Evolutionary conservation across 2,797 vertebrate species (phyloP).

Genomic region (Synanceia verrucosa): DNA sequence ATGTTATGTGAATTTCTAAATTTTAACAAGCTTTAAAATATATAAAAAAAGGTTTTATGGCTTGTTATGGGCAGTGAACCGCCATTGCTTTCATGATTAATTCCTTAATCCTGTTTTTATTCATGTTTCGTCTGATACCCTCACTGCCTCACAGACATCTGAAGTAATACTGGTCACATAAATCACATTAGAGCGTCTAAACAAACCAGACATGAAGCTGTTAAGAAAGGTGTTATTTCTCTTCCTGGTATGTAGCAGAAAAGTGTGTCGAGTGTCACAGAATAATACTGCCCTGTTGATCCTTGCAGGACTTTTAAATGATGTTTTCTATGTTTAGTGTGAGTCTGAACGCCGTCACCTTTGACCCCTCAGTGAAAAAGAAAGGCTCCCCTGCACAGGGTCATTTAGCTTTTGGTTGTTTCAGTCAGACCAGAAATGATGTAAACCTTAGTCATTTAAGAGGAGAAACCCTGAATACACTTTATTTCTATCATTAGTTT

Average conservation of each 20-base stretch:
- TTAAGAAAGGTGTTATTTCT: conserved; percentile 15
- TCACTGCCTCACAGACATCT: conserved; percentile 5
- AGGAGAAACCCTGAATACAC: not conserved
- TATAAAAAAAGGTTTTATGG: too few species aligned
- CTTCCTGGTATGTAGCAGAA: conserved; percentile 34
- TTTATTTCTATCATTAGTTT: not conserved
- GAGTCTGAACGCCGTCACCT: conserved; percentile 22
- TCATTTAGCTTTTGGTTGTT: conserved; percentile 8
- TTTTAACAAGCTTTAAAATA: not conserved
- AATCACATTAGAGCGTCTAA: conserved; percentile 1
- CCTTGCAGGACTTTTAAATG: conserved; percentile 27
- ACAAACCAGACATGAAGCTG: conserved; percentile 4
- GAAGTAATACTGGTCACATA: not conserved
- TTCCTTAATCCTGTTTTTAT: not conserved
- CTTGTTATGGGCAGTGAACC: not conserved
- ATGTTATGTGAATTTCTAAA: not conserved
- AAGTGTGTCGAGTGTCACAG: conserved; percentile 22
- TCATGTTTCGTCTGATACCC: not conserved
- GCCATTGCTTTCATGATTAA: not conserved
- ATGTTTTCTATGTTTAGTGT: conserved; percentile 46
- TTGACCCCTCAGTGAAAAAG: conserved; percentile 31
- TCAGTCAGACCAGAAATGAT: not conserved
- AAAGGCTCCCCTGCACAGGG: not conserved
- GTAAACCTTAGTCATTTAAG: conserved; percentile 1
- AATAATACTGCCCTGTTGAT: conserved; percentile 27